phyloP scores from a whole-genome alignment of 2,113 vertebrate species.

The Panthera leo region DNA sequence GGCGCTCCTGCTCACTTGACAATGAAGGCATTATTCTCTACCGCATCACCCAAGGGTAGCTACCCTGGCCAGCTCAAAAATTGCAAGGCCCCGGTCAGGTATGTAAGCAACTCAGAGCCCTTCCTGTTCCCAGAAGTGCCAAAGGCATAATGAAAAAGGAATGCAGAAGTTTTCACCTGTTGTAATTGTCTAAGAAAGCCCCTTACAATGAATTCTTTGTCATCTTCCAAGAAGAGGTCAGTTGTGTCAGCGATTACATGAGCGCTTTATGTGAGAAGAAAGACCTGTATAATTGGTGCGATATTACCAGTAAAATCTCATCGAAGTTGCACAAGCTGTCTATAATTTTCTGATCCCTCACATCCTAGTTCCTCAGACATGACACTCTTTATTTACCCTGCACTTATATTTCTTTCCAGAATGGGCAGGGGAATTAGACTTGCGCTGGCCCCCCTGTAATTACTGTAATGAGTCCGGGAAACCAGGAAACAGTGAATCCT shows the following conservation, averaged over 20 bases:
- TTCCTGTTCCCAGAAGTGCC: conserved; percentile 83
- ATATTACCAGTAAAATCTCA: conserved; percentile 64
- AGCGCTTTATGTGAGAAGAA: conserved; percentile 78
- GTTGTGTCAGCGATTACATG: conserved; percentile 79
- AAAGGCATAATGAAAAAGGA: conserved; percentile 84
- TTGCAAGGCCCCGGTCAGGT: conserved; percentile 68
- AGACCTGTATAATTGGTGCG: conserved; percentile 73
- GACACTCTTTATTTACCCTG: conserved; percentile 70
- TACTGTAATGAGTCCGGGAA: conserved; percentile 3
- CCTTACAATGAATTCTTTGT: conserved; percentile 82
- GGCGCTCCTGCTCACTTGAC: conserved; percentile 79
- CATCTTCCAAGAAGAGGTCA: conserved; percentile 84
- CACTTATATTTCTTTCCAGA: conserved; percentile 50
- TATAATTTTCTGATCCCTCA: conserved; percentile 75
- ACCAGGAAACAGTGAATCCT: conserved; percentile 18
- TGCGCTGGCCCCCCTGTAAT: conserved; percentile 43
- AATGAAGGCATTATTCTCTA: conserved; percentile 82
- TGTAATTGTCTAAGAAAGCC: conserved; percentile 82
- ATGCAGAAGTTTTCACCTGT: conserved; percentile 87
- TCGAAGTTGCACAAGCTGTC: conserved; percentile 72
- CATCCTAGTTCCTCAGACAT: conserved; percentile 72
- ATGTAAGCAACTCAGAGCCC: conserved; percentile 78
- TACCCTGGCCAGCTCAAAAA: conserved; percentile 75
- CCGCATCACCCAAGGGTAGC: conserved; percentile 64
- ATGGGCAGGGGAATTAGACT: conserved; percentile 41